phyloP scores from a whole-genome alignment of 2,888 invertebrate genomes.

The Andrena flavipes region DNA sequence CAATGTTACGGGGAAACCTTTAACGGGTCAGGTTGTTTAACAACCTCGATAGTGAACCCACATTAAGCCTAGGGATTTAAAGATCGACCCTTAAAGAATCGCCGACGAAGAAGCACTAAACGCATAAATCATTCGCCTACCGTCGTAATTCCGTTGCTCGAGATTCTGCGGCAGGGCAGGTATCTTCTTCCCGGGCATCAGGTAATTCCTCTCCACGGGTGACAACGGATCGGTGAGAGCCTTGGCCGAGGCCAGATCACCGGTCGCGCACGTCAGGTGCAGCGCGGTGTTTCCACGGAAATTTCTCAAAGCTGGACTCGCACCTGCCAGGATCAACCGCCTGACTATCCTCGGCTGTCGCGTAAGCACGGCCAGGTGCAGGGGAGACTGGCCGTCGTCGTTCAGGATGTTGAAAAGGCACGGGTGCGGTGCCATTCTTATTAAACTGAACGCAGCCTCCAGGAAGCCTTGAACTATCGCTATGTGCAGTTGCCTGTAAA shows the following conservation, averaged over 20 bases:
- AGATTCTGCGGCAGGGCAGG: conserved; percentile 87
- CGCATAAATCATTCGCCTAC: conserved; percentile 86
- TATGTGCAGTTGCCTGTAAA: conserved; percentile 92
- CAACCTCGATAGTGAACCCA: too few species aligned
- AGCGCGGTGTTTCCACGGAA: conserved; percentile 93
- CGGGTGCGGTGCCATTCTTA: conserved; percentile 92
- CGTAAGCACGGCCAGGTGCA: conserved; percentile 94
- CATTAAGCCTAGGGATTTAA: background rate
- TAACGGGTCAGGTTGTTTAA: too few species aligned
- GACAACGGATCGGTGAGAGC: conserved; percentile 90
- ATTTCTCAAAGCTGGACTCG: conserved; percentile 87
- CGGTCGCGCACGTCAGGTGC: conserved; percentile 92
- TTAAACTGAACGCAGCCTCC: conserved; percentile 90
- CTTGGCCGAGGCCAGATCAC: conserved; percentile 89
- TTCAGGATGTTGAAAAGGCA: conserved; percentile 92
- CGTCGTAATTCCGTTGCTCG: conserved; percentile 94
- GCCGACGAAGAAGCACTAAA: background rate
- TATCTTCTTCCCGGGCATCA: conserved; percentile 81
- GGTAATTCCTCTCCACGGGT: conserved; percentile 83
- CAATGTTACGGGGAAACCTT: too few species aligned
- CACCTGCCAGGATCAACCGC: conserved; percentile 93
- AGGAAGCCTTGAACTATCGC: conserved; percentile 92
- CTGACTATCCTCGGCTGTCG: conserved; percentile 91
- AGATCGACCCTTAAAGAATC: background rate
- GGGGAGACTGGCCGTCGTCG: conserved; percentile 91